These are phyloP conservation scores for Verasper variegatus DNA, from an alignment of 2,113 vertebrate genomes.

Conservation along the genomic window DNA sequence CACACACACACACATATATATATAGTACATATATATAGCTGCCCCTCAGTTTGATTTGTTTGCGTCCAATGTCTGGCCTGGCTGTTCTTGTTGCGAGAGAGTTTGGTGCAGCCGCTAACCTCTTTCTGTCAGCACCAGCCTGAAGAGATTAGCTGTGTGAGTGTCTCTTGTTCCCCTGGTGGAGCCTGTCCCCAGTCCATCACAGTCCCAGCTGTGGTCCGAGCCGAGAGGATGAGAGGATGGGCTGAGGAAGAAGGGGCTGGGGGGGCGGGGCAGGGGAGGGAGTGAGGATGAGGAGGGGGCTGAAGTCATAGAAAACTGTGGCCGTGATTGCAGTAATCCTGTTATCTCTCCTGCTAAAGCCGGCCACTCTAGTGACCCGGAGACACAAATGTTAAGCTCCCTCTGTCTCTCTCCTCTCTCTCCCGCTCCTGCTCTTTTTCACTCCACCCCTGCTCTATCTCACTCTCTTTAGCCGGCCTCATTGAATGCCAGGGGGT, in stretches of 20 bases:
- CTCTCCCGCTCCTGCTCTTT: slow-evolving; percentile 44
- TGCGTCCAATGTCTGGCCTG: slow-evolving; percentile 6
- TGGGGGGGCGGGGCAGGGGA: slow-evolving; percentile 36
- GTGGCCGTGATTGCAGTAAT: slow-evolving; percentile 82
- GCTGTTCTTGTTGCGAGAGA: slow-evolving; percentile 55
- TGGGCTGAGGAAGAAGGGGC: slow-evolving; percentile 28
- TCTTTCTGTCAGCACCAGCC: slow-evolving; percentile 83
- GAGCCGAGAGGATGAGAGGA: slow-evolving; percentile 60
- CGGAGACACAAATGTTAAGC: slow-evolving; percentile 84
- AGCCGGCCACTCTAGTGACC: slow-evolving; percentile 83
- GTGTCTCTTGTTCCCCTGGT: slow-evolving; percentile 78
- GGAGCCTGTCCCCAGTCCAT: slow-evolving; percentile 76
- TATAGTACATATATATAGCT: background rate
- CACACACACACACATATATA: background rate
- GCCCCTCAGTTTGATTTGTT: slow-evolving; percentile 62
- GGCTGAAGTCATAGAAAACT: slow-evolving; percentile 74
- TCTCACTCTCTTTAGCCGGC: slow-evolving; percentile 73
- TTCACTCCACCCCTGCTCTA: slow-evolving; percentile 61
- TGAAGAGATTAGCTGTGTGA: slow-evolving; percentile 82
- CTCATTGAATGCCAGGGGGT: slow-evolving; percentile 80
- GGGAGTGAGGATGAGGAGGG: slow-evolving; percentile 45
- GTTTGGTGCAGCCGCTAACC: slow-evolving; percentile 77
- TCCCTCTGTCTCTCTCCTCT: slow-evolving; percentile 70
- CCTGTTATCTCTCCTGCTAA: slow-evolving; percentile 85
- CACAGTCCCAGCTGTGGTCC: slow-evolving; percentile 72